phyloP scores from a whole-genome alignment of 2,113 vertebrate genomes.

The Trematomus loennbergii region DNA sequence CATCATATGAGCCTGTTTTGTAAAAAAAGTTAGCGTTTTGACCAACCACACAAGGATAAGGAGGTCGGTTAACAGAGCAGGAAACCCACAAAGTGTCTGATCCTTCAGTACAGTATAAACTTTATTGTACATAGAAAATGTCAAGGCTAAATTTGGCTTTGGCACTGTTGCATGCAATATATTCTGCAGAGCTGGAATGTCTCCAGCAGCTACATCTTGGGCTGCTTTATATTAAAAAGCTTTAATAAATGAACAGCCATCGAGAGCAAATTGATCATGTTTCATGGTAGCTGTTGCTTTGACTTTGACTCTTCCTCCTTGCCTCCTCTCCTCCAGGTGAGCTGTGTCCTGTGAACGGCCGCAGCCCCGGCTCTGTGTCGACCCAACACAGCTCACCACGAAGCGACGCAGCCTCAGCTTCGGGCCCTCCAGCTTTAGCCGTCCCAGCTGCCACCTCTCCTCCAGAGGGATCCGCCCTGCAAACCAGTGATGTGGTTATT shows the following conservation, averaged over 20 bases:
- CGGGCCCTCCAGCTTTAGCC: slow-evolving; percentile 72
- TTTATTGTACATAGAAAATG: slow-evolving; percentile 18
- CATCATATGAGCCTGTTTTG: background rate
- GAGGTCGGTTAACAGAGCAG: background rate
- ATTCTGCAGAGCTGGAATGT: slow-evolving; percentile 1
- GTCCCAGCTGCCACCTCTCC: slow-evolving; percentile 69
- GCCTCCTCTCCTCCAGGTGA: slow-evolving; percentile 86
- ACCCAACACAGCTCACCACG: slow-evolving; percentile 97
- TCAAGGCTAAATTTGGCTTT: slow-evolving; percentile 27
- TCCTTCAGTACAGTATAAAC: no score
- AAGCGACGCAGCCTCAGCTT: slow-evolving; percentile 87
- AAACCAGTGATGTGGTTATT: slow-evolving; percentile 94
- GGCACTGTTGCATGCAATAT: slow-evolving; percentile 13
- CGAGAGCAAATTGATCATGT: background rate
- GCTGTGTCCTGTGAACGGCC: slow-evolving; percentile 93
- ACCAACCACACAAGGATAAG: background rate
- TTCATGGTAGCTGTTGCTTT: slow-evolving; percentile 3
- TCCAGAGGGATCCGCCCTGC: slow-evolving; percentile 88
- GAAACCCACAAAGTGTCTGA: background rate
- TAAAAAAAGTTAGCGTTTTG: background rate
- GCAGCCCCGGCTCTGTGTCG: slow-evolving; percentile 92
- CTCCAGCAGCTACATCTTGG: background rate
- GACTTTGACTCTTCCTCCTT: background rate
- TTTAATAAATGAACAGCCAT: background rate
- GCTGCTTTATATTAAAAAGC: background rate